These are phyloP conservation scores for Neotragus pygmaeus DNA, from an alignment of 2,113 vertebrate genomes.

Conservation along the genomic window DNA sequence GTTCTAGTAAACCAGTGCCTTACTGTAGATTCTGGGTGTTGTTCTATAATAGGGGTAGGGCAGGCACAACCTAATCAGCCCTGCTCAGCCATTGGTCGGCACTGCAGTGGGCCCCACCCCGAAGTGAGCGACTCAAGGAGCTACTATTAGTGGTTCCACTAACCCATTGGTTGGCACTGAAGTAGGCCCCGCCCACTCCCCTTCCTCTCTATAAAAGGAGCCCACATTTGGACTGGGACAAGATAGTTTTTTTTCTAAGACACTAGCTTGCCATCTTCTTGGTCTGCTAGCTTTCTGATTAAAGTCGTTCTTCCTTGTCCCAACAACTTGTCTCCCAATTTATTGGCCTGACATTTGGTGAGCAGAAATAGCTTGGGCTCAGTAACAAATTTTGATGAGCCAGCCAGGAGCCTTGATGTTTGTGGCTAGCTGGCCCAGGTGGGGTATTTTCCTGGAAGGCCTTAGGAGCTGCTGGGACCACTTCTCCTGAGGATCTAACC, in stretches of 20 bases:
- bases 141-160: neutral
- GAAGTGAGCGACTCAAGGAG: neutral
- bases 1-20: no score
- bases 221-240: neutral
- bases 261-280: neutral
- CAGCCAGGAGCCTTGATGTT: neutral
- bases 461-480: neutral
- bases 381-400: neutral
- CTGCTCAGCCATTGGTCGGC: neutral
- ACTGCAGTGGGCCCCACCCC: neutral
- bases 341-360: neutral
- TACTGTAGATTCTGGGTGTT: neutral
- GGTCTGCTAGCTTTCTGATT: neutral
- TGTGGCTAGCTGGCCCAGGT: neutral
- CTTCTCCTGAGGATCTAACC: neutral
- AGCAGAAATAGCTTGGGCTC: neutral
- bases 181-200: neutral
- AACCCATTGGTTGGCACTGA: neutral
- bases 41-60: neutral
- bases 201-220: neutral
- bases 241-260: neutral
- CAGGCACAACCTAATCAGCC: neutral
- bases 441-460: neutral
- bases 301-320: neutral
- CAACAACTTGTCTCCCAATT: neutral